Conservation (phyloP, 2,888 invertebrate species). For the Amaurobius ferox region DNA sequence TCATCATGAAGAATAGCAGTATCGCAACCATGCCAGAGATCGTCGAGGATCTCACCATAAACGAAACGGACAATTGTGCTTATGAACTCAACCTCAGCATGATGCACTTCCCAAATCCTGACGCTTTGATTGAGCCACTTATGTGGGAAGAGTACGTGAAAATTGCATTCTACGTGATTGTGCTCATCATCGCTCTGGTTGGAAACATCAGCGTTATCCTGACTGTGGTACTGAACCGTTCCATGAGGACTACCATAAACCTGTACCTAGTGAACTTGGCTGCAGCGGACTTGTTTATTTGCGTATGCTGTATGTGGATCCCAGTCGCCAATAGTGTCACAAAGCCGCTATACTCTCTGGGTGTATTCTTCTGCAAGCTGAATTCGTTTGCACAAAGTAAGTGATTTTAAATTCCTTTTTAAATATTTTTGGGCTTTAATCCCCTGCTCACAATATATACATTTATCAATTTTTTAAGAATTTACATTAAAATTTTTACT, state of each 20-base stretch:
- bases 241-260: constrained; percentile 76
- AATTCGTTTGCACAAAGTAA: constrained; percentile 76
- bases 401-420: constrained; percentile 65
- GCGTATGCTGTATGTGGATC: constrained; percentile 76
- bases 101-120: constrained; percentile 61
- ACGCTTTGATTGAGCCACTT: constrained; percentile 38
- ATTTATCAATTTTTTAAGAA: too few relatives aligned
- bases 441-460: too few relatives aligned
- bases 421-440: too few relatives aligned
- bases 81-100: constrained; percentile 63
- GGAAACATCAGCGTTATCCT: constrained; percentile 76
- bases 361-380: constrained; percentile 76
- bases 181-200: constrained; percentile 75
- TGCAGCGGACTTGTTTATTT: constrained; percentile 76
- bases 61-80: constrained; percentile 21
- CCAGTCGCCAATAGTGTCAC: constrained; percentile 76
- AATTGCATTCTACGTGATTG: constrained; percentile 74
- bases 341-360: constrained; percentile 75
- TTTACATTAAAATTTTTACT: too few relatives aligned
- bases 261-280: constrained; percentile 76
- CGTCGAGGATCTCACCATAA: constrained; percentile 27
- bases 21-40: neutral
- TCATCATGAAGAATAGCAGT: neutral
- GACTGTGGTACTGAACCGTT: constrained; percentile 75
- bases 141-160: constrained; percentile 73